Conservation (phyloP, 2,888 invertebrate species). For the Theretra japonica region DNA sequence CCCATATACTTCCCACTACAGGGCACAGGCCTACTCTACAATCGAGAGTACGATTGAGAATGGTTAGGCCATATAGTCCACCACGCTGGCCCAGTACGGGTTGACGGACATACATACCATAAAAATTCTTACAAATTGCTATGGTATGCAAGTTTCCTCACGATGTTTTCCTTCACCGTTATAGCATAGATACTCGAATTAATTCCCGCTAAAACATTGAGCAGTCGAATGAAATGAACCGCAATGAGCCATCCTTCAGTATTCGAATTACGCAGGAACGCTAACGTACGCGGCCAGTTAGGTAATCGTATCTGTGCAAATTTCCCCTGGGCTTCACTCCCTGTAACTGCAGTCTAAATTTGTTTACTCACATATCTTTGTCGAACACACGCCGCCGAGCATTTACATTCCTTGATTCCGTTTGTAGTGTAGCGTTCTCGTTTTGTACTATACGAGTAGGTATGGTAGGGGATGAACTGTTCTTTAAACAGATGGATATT, state of each 20-base stretch:
- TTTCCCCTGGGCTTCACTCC: conserved; percentile 54
- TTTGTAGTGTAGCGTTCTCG: not conserved
- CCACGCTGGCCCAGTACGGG: too few relatives aligned
- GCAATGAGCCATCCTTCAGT: not conserved
- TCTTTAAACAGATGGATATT: too few relatives aligned
- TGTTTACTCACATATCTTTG: conserved; percentile 41
- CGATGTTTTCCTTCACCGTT: too few relatives aligned
- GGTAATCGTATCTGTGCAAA: conserved; percentile 53
- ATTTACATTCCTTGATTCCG: not conserved
- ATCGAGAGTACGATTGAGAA: too few relatives aligned
- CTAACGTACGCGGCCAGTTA: conserved; percentile 54
- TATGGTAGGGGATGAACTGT: not conserved
- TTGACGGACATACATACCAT: too few relatives aligned
- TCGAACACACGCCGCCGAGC: conserved; percentile 30
- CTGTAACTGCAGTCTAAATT: conserved; percentile 46
- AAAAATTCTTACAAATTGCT: too few relatives aligned
- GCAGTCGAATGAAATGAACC: not conserved
- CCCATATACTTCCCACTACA: too few relatives aligned
- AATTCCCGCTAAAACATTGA: not conserved
- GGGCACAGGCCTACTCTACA: too few relatives aligned
- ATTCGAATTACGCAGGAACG: conserved; percentile 41
- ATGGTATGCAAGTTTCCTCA: too few relatives aligned
- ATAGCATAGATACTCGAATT: too few relatives aligned
- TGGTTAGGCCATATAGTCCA: too few relatives aligned
- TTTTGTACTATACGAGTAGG: not conserved